Conservation (phyloP, 2,113 vertebrate species). For the Mesitornis unicolor region DNA sequence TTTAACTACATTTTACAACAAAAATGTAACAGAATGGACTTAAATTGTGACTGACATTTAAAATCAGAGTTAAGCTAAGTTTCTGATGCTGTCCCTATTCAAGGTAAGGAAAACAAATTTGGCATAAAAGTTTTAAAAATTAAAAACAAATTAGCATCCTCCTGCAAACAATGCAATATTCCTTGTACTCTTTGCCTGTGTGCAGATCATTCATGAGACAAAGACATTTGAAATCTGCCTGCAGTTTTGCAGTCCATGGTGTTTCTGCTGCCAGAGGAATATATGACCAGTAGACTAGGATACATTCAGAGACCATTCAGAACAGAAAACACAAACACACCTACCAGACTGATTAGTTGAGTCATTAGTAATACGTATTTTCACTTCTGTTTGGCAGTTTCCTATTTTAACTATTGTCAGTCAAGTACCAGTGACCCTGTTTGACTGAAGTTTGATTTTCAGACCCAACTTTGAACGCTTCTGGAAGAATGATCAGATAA, state of each 20-base stretch:
- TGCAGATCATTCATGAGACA: neutral
- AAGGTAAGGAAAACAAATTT: neutral
- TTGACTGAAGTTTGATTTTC: neutral
- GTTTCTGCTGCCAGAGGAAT: neutral
- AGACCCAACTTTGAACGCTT: neutral
- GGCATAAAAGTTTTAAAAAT: neutral
- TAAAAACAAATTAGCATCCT: neutral
- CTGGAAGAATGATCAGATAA: neutral
- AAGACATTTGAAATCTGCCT: neutral
- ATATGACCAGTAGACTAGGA: neutral
- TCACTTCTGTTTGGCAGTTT: neutral
- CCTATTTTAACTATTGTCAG: neutral
- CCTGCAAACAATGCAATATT: neutral
- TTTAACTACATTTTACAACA: neutral
- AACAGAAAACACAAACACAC: neutral
- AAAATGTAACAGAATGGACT: neutral
- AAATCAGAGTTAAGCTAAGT: neutral
- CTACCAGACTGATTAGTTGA: neutral
- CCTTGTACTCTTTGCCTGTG: neutral
- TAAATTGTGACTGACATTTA: neutral
- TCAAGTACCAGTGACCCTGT: neutral
- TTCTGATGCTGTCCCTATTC: neutral
- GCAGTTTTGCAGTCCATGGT: neutral
- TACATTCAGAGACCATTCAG: neutral
- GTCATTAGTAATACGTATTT: neutral